A percentile compares a stretch with the other conserved stretches of the same genome.
Evolutionary conservation across 2,113 vertebrate genomes (phyloP).

Genomic region (Urocolius indicus): DNA sequence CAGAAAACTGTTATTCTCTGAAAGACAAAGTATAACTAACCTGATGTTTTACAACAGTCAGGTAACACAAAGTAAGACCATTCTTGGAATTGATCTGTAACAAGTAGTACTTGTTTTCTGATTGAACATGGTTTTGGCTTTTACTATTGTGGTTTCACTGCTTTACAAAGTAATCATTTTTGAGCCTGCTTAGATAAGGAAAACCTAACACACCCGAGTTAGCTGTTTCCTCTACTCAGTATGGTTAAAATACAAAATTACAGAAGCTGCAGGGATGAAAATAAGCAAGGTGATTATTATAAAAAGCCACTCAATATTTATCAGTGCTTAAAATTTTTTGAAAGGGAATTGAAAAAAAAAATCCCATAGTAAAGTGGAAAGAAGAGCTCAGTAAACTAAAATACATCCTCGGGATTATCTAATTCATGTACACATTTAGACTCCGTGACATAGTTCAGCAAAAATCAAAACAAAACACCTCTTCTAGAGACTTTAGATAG

Average conservation of each 20-base stretch:
- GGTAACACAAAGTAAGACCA: constrained; percentile 6
- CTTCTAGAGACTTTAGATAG: background rate
- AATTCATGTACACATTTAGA: background rate
- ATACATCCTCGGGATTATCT: background rate
- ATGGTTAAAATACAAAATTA: background rate
- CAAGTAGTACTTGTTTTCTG: background rate
- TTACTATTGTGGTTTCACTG: constrained; percentile 39
- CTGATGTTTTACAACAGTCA: background rate
- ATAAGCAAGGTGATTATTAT: background rate
- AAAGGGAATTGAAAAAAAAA: background rate
- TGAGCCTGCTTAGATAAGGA: constrained; percentile 19
- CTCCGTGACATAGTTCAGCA: accelerated
- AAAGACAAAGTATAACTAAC: background rate
- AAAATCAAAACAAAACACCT: background rate
- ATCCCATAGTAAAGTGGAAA: background rate
- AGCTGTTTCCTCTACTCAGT: background rate
- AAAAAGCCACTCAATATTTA: background rate
- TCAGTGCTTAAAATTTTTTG: background rate
- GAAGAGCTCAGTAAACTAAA: background rate
- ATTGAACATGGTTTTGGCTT: background rate
- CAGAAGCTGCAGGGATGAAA: background rate
- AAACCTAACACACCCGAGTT: background rate
- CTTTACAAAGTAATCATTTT: background rate
- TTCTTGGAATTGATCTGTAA: background rate
- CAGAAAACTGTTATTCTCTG: background rate